phyloP scores from a whole-genome alignment of 2,797 vertebrate genomes.

The Scyliorhinus canicula region DNA sequence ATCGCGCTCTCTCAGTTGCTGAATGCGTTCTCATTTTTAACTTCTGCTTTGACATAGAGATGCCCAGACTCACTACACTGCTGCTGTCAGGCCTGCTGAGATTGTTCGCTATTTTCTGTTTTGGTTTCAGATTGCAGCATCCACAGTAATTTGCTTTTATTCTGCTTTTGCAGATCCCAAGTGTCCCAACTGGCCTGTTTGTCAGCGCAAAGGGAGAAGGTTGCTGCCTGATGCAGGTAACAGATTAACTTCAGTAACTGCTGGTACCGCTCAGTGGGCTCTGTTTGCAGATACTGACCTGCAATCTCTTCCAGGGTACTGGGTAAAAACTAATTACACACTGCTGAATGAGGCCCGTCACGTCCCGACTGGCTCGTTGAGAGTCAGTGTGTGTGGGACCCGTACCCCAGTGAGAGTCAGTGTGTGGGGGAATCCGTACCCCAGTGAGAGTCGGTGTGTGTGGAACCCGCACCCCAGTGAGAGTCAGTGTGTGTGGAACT shows the following conservation, averaged over 20 bases:
- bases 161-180: conserved; percentile 70
- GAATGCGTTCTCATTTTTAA: neutral
- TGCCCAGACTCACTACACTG: too few species aligned
- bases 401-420: neutral
- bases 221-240: conserved; percentile 92
- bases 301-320: neutral
- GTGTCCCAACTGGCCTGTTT: conserved; percentile 86
- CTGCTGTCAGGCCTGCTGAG: too few species aligned
- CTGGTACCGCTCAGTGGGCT: neutral
- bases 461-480: neutral
- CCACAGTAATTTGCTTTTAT: too few species aligned
- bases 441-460: neutral
- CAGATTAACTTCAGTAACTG: neutral
- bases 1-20: neutral
- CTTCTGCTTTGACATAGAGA: too few species aligned
- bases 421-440: neutral
- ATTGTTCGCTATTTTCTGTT: too few species aligned
- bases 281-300: too few species aligned
- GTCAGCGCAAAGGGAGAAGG: conserved; percentile 90
- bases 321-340: neutral
- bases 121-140: too few species aligned
- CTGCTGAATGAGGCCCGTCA: neutral
- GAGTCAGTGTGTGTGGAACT: neutral
- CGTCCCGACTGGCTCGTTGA: neutral
- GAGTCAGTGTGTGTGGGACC: neutral